A percentile compares a stretch with the other conserved stretches of the same genome.
Evolutionary conservation across 2,888 invertebrate genomes (phyloP).

Genomic region (Athetis lepigone): DNA sequence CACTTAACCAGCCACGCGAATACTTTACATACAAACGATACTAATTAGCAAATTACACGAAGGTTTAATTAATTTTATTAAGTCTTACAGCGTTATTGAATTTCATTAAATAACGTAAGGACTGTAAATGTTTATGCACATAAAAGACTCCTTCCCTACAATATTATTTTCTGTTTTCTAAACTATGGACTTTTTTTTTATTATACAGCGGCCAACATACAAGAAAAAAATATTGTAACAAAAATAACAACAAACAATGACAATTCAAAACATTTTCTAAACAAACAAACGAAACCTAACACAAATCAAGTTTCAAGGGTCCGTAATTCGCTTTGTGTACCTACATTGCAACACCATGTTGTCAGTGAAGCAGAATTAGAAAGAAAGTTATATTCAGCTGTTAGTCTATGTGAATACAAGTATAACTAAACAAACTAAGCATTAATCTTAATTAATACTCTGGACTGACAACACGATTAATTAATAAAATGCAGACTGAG

Average conservation of each 20-base stretch:
- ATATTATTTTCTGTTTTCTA: too few relatives aligned
- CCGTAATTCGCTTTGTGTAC: constrained; percentile 30
- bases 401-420: constrained; percentile 31
- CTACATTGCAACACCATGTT: constrained; percentile 22
- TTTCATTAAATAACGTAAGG: background rate
- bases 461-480: constrained; percentile 18
- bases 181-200: too few relatives aligned
- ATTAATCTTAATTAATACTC: constrained; percentile 29
- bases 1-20: constrained; percentile 51
- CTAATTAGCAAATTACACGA: constrained; percentile 52
- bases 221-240: background rate
- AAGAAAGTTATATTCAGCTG: constrained; percentile 17
- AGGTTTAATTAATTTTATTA: constrained; percentile 52
- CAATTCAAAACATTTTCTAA: constrained; percentile 19
- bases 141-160: too few relatives aligned
- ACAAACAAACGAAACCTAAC: constrained; percentile 13
- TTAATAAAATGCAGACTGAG: constrained; percentile 25
- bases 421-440: constrained; percentile 28
- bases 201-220: background rate
- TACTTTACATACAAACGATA: constrained; percentile 54
- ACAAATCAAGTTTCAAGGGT: constrained; percentile 29
- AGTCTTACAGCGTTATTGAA: background rate
- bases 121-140: too few relatives aligned
- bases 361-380: constrained; percentile 22
- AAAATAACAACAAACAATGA: constrained; percentile 12